phyloP scores from a whole-genome alignment of 1,140 invertebrate genomes.

The Ceratitis capitata region DNA sequence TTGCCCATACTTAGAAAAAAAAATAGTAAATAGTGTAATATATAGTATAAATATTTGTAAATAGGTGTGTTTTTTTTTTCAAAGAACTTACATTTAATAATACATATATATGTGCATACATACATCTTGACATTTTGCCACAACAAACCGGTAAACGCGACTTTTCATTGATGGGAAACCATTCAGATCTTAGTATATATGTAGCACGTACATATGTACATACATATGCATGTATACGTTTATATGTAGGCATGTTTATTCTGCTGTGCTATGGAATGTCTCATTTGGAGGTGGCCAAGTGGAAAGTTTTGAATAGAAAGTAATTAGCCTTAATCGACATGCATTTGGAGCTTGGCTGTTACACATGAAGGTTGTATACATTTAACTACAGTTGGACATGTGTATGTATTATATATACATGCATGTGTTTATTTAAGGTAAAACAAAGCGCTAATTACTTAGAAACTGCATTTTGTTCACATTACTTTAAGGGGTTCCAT shows the following conservation, averaged over 20 bases:
- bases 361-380: too few species aligned
- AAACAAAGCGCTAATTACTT: too few species aligned
- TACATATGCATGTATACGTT: background rate
- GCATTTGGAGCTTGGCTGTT: too few species aligned
- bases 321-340: too few species aligned
- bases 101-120: background rate
- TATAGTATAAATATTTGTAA: too few species aligned
- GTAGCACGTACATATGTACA: background rate
- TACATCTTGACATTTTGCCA: background rate
- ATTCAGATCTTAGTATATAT: background rate
- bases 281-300: background rate
- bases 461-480: too few species aligned
- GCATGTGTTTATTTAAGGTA: too few species aligned
- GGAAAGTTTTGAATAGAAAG: background rate
- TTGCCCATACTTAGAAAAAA: background rate
- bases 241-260: background rate
- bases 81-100: background rate
- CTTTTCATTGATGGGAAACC: background rate
- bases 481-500: too few species aligned
- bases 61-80: background rate
- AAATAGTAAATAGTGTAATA: too few species aligned
- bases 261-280: background rate
- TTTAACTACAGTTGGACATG: too few species aligned
- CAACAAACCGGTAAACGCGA: background rate
- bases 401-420: too few species aligned